Percentiles rank a stretch among this genome's conserved stretches.
These are phyloP conservation scores for Plecotus auritus DNA, from an alignment of 2,113 vertebrate species.

Conservation along the genomic window DNA sequence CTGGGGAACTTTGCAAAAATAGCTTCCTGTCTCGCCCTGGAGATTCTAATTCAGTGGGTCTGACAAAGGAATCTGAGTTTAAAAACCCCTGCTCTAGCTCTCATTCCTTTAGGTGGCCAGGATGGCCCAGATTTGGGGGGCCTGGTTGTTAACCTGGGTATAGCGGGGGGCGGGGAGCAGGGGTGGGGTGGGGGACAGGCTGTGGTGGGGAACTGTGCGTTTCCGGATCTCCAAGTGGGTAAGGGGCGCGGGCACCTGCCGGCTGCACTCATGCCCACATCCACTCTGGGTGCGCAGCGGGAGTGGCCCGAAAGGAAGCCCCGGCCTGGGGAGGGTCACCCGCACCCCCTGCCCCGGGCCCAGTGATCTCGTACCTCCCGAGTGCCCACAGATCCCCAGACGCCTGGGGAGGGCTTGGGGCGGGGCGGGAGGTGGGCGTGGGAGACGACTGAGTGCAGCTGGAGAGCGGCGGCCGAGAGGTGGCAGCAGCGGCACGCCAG, in stretches of 20 bases:
- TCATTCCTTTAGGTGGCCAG: background rate
- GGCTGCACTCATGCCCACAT: rapidly evolving
- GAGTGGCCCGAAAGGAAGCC: background rate
- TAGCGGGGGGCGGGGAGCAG: too few relatives aligned
- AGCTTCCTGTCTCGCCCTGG: background rate
- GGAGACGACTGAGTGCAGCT: background rate
- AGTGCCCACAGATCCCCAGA: background rate
- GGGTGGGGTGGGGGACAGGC: background rate
- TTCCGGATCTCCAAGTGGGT: rapidly evolving
- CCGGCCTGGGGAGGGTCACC: background rate
- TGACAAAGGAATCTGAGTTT: background rate
- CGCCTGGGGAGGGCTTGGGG: background rate
- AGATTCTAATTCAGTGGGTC: background rate
- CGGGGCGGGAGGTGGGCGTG: background rate
- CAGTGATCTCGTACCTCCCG: background rate
- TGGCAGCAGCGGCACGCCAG: constrained; percentile 48
- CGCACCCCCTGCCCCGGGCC: background rate
- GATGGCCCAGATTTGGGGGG: background rate
- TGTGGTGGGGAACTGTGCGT: background rate
- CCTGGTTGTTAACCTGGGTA: background rate
- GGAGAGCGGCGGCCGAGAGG: constrained; percentile 31
- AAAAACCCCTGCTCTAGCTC: background rate
- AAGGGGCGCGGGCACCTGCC: too few relatives aligned
- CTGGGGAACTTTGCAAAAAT: background rate
- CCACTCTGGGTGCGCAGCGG: rapidly evolving